phyloP scores from a whole-genome alignment of 2,113 vertebrate species.

The Jacana jacana region DNA sequence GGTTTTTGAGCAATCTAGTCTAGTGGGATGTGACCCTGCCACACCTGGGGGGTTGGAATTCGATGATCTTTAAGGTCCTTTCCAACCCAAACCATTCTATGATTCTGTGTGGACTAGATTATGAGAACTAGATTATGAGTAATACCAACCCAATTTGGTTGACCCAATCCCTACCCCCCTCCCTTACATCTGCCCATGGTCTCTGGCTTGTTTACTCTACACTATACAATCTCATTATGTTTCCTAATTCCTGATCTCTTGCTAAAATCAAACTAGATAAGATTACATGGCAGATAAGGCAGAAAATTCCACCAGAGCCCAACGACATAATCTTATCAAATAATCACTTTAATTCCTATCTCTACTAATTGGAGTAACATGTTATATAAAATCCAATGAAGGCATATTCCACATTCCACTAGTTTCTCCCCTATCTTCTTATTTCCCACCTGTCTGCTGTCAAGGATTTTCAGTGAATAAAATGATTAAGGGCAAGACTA shows the following conservation, averaged over 20 bases:
- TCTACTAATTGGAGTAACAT: background rate
- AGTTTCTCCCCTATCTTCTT: background rate
- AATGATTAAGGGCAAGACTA: background rate
- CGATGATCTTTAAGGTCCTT: too few species aligned
- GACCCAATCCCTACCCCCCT: background rate
- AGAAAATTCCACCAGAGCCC: background rate
- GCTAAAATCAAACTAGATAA: background rate
- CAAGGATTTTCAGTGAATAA: background rate
- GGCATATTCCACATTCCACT: background rate
- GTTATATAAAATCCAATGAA: background rate
- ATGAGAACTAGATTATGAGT: background rate
- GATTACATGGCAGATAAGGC: background rate
- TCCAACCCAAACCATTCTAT: too few species aligned
- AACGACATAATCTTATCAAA: background rate
- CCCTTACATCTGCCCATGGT: background rate
- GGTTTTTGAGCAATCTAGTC: too few species aligned
- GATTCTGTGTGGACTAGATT: too few species aligned
- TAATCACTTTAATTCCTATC: background rate
- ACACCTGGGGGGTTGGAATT: too few species aligned
- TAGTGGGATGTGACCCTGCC: too few species aligned
- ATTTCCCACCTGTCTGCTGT: background rate
- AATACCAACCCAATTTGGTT: too few species aligned
- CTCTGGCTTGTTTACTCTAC: background rate
- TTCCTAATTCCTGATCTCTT: background rate
- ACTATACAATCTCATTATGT: background rate